Evolutionary conservation across 2,888 invertebrate genomes (phyloP).

Genomic region (Julus scandinavius): DNA sequence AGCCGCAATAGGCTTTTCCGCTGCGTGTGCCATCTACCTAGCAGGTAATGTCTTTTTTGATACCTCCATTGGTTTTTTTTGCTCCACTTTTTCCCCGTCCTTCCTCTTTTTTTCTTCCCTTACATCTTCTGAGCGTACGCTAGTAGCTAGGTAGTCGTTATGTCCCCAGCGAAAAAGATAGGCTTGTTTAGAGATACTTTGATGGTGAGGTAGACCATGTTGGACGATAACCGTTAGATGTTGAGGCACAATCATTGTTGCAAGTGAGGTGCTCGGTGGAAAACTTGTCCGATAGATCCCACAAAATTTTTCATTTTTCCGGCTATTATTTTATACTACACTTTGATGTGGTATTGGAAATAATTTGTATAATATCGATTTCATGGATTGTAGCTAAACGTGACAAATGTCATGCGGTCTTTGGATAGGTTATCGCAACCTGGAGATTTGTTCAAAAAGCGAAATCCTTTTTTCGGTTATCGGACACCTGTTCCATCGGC

Average conservation of each 20-base stretch:
- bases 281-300: too few species aligned
- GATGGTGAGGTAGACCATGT: background rate
- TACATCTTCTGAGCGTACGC: background rate
- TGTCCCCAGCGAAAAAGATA: background rate
- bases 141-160: background rate
- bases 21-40: background rate
- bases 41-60: slow-evolving; percentile 48
- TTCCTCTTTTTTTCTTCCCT: slow-evolving; percentile 7
- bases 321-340: too few species aligned
- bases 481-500: background rate
- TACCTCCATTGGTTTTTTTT: slow-evolving; percentile 39
- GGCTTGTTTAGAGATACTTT: background rate
- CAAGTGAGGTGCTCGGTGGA: background rate
- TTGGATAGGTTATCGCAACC: too few species aligned
- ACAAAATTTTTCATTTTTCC: too few species aligned
- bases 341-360: too few species aligned
- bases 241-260: background rate
- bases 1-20: slow-evolving; percentile 54
- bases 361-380: too few species aligned
- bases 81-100: background rate
- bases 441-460: background rate
- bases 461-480: background rate
- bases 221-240: background rate
- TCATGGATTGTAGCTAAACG: too few species aligned
- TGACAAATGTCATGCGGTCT: too few species aligned